phyloP scores from a whole-genome alignment of 2,888 invertebrate species.

The Adela reaumurella region DNA sequence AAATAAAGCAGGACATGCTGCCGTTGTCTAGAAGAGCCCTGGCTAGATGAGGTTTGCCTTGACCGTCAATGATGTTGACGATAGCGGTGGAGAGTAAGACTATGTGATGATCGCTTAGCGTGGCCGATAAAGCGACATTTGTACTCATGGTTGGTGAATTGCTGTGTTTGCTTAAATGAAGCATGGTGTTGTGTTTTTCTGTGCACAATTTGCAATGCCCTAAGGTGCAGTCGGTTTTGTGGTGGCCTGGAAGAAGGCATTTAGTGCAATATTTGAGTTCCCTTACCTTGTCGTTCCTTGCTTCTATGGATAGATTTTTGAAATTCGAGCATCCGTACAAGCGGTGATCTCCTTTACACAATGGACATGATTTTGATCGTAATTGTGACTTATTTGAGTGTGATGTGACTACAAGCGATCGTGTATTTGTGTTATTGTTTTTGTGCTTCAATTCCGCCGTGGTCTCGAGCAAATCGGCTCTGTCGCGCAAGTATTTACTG shows the following conservation, averaged over 20 bases:
- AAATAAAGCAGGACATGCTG: constrained; percentile 8
- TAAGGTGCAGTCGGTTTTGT: neutral
- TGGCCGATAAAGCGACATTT: too few species aligned
- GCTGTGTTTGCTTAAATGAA: neutral
- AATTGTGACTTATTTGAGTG: neutral
- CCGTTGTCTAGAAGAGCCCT: constrained; percentile 5
- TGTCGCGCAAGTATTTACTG: neutral
- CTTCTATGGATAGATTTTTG: constrained; percentile 3
- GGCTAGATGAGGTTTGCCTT: constrained; percentile 4
- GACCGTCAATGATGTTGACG: constrained; percentile 3
- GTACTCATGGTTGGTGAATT: neutral
- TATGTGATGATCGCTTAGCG: too few species aligned
- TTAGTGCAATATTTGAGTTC: constrained; percentile 6
- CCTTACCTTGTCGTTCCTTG: constrained; percentile 1
- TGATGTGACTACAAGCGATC: neutral
- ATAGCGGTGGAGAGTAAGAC: constrained; percentile 11
- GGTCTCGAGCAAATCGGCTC: neutral
- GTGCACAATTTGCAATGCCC: neutral
- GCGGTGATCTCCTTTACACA: constrained; percentile 6
- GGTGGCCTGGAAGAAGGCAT: constrained; percentile 7
- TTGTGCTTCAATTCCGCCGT: neutral
- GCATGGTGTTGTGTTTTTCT: neutral
- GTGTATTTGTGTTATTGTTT: neutral
- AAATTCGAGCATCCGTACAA: constrained; percentile 6
- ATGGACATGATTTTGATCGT: constrained; percentile 1